These are phyloP conservation scores for Leptatherina wallacei DNA, from an alignment of 2,797 vertebrate genomes.

Conservation along the genomic window DNA sequence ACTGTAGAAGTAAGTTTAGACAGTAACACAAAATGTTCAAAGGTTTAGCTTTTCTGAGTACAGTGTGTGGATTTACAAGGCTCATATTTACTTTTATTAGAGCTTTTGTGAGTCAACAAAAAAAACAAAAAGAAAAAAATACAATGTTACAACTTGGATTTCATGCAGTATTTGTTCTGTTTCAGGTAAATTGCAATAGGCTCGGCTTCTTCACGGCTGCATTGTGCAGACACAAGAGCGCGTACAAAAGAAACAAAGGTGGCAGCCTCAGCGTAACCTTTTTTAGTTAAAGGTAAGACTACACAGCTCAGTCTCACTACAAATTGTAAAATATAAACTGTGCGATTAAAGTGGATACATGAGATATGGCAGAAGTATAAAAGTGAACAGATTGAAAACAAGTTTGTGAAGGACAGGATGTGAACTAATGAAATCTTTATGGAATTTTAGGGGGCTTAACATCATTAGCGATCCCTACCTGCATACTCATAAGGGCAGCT, in stretches of 20 bases:
- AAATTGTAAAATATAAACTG: too few relatives aligned
- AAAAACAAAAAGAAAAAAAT: neutral
- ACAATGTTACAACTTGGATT: neutral
- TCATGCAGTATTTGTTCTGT: constrained; percentile 11
- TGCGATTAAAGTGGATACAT: too few relatives aligned
- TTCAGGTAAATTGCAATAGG: neutral
- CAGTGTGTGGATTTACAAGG: neutral
- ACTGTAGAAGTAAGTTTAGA: neutral
- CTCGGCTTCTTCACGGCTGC: neutral
- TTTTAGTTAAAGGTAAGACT: neutral
- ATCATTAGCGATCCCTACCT: neutral
- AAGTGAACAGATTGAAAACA: neutral
- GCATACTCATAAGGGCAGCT: too few relatives aligned
- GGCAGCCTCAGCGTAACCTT: neutral
- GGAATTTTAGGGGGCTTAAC: too few relatives aligned
- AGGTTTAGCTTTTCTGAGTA: neutral
- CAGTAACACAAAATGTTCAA: neutral
- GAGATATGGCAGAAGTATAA: neutral
- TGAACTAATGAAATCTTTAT: neutral
- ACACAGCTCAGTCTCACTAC: too few relatives aligned
- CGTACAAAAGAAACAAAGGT: neutral
- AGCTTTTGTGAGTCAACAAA: neutral
- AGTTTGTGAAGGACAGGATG: neutral
- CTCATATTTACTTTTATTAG: neutral
- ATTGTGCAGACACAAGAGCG: neutral